Conservation (phyloP, 2,797 vertebrate species). For the Lagocephalus sceleratus region DNA sequence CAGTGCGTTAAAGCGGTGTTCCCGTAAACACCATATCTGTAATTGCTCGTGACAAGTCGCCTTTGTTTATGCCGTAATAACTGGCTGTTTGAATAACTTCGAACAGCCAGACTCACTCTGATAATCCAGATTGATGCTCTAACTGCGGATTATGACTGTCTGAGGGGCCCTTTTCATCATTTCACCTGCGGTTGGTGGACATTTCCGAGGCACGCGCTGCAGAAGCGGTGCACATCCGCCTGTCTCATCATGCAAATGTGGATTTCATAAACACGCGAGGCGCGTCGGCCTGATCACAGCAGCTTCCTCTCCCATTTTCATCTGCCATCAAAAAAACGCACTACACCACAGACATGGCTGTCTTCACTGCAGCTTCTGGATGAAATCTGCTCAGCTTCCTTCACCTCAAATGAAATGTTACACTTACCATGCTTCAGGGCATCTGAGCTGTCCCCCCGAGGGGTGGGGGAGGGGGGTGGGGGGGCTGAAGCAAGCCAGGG, state of each 20-base stretch:
- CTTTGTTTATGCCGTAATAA: constrained; percentile 79
- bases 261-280: too few species aligned
- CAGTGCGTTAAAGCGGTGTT: constrained; percentile 70
- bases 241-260: constrained; percentile 53
- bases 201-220: too few species aligned
- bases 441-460: constrained; percentile 79
- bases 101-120: constrained; percentile 71
- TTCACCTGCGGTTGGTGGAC: constrained; percentile 50
- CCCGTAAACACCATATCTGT: constrained; percentile 70
- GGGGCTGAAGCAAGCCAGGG: constrained; percentile 44
- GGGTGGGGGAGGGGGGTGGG: constrained; percentile 24
- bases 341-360: constrained; percentile 70
- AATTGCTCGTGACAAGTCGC: constrained; percentile 70
- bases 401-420: constrained; percentile 91
- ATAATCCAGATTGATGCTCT: constrained; percentile 73
- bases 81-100: constrained; percentile 79
- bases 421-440: constrained; percentile 86
- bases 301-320: constrained; percentile 41
- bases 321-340: constrained; percentile 58
- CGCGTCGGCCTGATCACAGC: too few species aligned
- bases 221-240: constrained; percentile 75
- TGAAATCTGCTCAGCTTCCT: constrained; percentile 91
- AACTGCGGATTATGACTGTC: constrained; percentile 51
- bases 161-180: constrained; percentile 26
- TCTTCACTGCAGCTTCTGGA: constrained; percentile 80